Evolutionary conservation across 2,797 vertebrate genomes (phyloP).

Genomic region (Ptychadena robeensis): DNA sequence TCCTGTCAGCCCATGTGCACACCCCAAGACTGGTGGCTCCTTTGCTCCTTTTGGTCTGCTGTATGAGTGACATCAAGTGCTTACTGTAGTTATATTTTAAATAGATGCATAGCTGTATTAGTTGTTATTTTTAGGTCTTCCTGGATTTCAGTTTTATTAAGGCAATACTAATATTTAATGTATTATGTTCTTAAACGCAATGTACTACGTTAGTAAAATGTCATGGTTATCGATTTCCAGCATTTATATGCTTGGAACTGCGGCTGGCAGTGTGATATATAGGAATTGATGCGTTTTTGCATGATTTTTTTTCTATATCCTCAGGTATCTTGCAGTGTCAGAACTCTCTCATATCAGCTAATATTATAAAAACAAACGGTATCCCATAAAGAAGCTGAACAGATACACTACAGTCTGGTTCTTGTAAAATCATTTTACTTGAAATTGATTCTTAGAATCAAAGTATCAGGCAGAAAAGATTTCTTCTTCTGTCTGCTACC

Average conservation of each 20-base stretch:
- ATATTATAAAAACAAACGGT: background rate
- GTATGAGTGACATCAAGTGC: background rate
- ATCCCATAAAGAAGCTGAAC: background rate
- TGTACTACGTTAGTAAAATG: no score
- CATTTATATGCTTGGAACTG: background rate
- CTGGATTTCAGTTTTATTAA: no score
- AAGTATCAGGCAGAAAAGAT: conserved; percentile 37
- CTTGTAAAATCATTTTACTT: background rate
- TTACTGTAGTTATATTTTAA: background rate
- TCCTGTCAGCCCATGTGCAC: no score
- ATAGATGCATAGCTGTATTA: no score
- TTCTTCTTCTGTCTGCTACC: background rate
- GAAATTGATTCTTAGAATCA: conserved; percentile 27
- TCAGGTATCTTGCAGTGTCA: background rate
- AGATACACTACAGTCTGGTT: background rate
- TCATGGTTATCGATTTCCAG: no score
- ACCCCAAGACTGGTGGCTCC: no score
- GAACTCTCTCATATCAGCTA: background rate
- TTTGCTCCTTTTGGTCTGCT: no score
- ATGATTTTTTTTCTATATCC: background rate
- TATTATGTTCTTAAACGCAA: no score
- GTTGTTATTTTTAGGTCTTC: no score
- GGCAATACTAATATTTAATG: no score
- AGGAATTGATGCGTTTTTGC: background rate
- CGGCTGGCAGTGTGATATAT: background rate